A percentile compares a stretch with the other conserved stretches of the same genome.
phyloP scores from a whole-genome alignment of 2,797 vertebrate species.

The Oryzias dopingdopingensis region DNA sequence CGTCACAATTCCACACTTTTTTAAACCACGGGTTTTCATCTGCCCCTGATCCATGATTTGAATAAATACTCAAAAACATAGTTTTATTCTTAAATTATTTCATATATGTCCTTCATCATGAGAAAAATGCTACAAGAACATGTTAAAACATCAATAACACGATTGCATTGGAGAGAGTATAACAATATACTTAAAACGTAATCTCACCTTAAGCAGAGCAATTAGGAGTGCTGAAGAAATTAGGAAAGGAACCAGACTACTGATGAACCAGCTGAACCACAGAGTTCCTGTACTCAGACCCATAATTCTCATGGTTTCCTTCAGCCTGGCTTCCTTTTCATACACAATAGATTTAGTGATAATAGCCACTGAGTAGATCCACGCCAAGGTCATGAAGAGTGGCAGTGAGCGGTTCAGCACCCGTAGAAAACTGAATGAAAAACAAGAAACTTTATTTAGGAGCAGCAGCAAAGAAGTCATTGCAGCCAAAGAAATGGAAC shows the following conservation, averaged over 20 bases:
- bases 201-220: constrained; percentile 83
- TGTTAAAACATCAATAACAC: too few species aligned
- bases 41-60: too few species aligned
- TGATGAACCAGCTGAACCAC: constrained; percentile 93
- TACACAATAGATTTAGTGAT: constrained; percentile 90
- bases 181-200: neutral
- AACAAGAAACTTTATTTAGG: neutral
- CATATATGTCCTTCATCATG: too few species aligned
- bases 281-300: constrained; percentile 82
- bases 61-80: too few species aligned
- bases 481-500: too few species aligned
- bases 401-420: constrained; percentile 87
- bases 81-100: too few species aligned
- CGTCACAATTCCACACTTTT: too few species aligned
- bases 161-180: too few species aligned
- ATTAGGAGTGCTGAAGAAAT: constrained; percentile 83
- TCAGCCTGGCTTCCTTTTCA: constrained; percentile 89
- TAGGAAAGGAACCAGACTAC: constrained; percentile 85
- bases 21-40: too few species aligned
- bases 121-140: too few species aligned
- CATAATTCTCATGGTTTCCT: constrained; percentile 92
- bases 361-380: constrained; percentile 94
- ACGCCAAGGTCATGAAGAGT: constrained; percentile 90
- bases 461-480: neutral
- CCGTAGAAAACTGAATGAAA: constrained; percentile 81